Conservation (phyloP, 1,140 invertebrate genomes). For the Daktulosphaira vitifoliae region DNA sequence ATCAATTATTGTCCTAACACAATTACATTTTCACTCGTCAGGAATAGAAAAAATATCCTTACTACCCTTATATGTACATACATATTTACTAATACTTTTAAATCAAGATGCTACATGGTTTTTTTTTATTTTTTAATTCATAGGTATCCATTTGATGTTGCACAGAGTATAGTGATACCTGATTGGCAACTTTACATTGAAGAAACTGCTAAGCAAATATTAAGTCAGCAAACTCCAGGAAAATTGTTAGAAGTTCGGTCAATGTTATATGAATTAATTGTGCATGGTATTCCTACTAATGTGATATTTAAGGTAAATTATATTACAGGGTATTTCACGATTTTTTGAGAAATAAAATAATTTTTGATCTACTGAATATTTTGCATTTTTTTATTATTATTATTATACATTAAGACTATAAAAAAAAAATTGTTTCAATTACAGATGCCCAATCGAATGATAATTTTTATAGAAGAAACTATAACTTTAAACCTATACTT, state of each 20-base stretch:
- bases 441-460: too few relatives aligned
- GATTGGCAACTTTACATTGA: constrained; percentile 89
- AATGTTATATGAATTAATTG: constrained; percentile 85
- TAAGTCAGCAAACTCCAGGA: constrained; percentile 78
- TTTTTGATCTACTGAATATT: too few relatives aligned
- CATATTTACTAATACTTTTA: not conserved
- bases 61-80: not conserved
- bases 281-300: constrained; percentile 87
- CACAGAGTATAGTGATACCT: constrained; percentile 75
- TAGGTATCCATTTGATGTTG: constrained; percentile 69
- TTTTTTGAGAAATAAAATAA: not conserved
- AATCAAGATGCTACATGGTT: not conserved
- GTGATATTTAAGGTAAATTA: constrained; percentile 68
- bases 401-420: too few relatives aligned
- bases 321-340: not conserved
- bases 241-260: constrained; percentile 75
- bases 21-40: too few relatives aligned
- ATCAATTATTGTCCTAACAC: too few relatives aligned
- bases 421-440: too few relatives aligned
- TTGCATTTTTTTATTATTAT: too few relatives aligned
- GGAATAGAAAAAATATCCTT: too few relatives aligned
- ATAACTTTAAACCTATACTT: too few relatives aligned
- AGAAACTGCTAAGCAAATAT: constrained; percentile 79
- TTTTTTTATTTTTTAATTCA: constrained; percentile 36
- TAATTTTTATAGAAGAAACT: too few relatives aligned